Evolutionary conservation across 2,888 invertebrate genomes (phyloP).

Genomic region (Apodemia hepburni): DNA sequence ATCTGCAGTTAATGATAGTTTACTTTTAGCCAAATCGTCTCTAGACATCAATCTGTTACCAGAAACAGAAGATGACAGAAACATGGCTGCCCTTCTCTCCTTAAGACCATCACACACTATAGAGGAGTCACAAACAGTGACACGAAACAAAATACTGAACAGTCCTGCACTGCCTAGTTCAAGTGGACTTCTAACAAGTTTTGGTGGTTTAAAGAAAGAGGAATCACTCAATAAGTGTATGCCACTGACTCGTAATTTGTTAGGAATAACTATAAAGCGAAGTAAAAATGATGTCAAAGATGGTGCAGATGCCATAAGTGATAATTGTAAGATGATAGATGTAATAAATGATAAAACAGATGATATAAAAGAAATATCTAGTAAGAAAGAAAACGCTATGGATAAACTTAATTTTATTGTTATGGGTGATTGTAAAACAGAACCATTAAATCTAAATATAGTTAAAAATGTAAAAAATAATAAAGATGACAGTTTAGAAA

Average conservation of each 20-base stretch:
- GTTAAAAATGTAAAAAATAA: neutral
- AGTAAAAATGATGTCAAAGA: constrained; percentile 32
- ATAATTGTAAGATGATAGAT: constrained; percentile 17
- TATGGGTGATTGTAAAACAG: neutral
- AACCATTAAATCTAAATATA: neutral
- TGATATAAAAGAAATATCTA: constrained; percentile 18
- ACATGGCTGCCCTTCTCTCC: constrained; percentile 88
- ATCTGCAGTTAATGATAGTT: constrained; percentile 83
- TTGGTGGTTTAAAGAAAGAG: constrained; percentile 79
- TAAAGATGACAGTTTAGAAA: neutral
- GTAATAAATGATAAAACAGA: constrained; percentile 13
- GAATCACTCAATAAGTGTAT: constrained; percentile 65
- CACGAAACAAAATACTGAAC: constrained; percentile 73
- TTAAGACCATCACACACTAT: constrained; percentile 83
- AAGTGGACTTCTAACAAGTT: constrained; percentile 64
- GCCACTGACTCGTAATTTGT: constrained; percentile 50
- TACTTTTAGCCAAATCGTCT: constrained; percentile 86
- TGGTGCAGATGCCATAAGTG: neutral
- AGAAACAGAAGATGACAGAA: constrained; percentile 89
- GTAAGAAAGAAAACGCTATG: constrained; percentile 21
- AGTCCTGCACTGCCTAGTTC: constrained; percentile 79
- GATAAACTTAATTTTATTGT: constrained; percentile 17
- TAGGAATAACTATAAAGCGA: constrained; percentile 63
- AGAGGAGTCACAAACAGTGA: constrained; percentile 74
- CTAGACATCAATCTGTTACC: constrained; percentile 88